Percentiles rank a stretch among this genome's conserved stretches.
phyloP scores from a whole-genome alignment of 2,113 vertebrate species.

The Naja naja region DNA sequence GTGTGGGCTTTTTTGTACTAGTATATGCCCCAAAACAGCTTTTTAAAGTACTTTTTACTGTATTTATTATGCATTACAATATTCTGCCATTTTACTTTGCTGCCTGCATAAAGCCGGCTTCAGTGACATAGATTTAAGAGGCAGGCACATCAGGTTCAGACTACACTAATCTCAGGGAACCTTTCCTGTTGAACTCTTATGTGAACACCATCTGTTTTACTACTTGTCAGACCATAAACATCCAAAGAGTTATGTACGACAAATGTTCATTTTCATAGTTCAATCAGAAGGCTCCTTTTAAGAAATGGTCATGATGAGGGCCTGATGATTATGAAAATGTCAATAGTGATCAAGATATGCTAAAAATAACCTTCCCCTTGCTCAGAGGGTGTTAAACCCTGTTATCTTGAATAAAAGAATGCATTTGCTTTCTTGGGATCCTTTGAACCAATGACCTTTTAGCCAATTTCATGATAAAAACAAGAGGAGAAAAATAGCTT shows the following conservation, averaged over 20 bases:
- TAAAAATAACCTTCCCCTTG: neutral
- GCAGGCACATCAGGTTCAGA: constrained; percentile 3
- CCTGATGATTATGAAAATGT: neutral
- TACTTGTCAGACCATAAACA: neutral
- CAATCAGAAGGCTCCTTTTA: neutral
- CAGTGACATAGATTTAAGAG: constrained; percentile 30
- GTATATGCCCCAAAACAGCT: neutral
- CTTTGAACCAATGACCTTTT: neutral
- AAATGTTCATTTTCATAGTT: neutral
- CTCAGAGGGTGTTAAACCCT: neutral
- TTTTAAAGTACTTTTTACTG: neutral
- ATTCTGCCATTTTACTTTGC: neutral
- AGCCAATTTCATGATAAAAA: neutral
- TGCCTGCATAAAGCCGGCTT: neutral
- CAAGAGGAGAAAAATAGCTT: neutral
- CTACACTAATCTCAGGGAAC: neutral
- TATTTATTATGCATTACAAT: neutral
- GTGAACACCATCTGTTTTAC: constrained; percentile 13
- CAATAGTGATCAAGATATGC: neutral
- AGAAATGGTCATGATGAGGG: neutral
- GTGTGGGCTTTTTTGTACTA: neutral
- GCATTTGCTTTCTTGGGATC: neutral
- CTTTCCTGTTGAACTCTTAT: neutral
- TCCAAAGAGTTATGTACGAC: neutral
- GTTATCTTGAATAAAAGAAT: neutral